Conservation (phyloP, 2,113 vertebrate species). For the Eidolon helvum region DNA sequence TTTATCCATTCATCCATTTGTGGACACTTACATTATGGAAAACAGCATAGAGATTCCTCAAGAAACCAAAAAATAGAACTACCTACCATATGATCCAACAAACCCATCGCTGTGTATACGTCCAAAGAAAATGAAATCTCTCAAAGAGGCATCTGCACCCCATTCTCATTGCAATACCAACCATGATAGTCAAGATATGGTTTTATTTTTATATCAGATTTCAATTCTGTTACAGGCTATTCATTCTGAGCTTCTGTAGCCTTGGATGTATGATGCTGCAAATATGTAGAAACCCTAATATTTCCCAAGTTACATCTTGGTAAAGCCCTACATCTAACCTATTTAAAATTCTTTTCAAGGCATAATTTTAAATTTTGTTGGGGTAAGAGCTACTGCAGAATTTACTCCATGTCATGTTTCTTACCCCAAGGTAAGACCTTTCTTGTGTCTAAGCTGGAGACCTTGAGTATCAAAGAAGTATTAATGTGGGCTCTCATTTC, state of each 20-base stretch:
- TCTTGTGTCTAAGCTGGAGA: neutral
- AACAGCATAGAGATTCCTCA: neutral
- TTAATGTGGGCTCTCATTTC: neutral
- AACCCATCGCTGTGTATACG: neutral
- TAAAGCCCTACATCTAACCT: neutral
- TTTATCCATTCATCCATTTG: neutral
- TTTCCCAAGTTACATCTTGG: neutral
- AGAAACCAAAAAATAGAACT: neutral
- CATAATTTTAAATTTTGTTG: neutral
- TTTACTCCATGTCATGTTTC: neutral
- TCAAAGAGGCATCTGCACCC: neutral
- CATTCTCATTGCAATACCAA: neutral
- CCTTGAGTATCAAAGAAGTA: neutral
- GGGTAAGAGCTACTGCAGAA: neutral
- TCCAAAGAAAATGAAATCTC: neutral
- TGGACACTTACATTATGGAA: neutral
- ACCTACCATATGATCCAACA: neutral
- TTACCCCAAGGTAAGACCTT: neutral
- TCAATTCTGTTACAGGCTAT: neutral
- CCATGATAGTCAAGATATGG: neutral
- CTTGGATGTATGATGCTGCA: neutral
- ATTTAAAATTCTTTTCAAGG: neutral
- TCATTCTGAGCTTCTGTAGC: neutral
- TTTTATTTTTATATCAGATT: neutral
- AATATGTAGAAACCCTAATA: neutral